Evolutionary conservation across 37 sponge, comb jelly and placozoan genomes (phyloP).

Genomic region (Chondrilla cf. caribensis): DNA sequence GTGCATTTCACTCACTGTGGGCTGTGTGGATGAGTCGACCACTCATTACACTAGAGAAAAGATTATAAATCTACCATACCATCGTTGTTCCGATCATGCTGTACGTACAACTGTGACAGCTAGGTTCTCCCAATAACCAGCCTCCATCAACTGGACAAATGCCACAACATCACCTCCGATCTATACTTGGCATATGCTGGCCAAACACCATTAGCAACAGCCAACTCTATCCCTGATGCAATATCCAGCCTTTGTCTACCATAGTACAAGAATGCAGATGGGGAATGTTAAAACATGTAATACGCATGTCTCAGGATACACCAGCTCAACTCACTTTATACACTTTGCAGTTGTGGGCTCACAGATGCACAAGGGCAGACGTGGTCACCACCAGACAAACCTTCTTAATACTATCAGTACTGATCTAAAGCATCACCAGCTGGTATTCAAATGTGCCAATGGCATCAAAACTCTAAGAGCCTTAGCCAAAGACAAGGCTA

Average conservation of each 20-base stretch:
- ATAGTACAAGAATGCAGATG: conserved; percentile 34
- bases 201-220: conserved; percentile 28
- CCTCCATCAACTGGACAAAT: conserved; percentile 26
- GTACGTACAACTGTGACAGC: conserved; percentile 36
- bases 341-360: conserved; percentile 31
- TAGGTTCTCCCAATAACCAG: conserved; percentile 23
- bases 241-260: conserved; percentile 3
- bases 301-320: conserved; percentile 17
- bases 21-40: conserved; percentile 13
- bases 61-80: conserved; percentile 18
- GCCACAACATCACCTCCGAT: conserved; percentile 25
- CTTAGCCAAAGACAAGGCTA: not conserved
- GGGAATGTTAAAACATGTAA: conserved; percentile 22
- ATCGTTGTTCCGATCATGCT: conserved; percentile 14
- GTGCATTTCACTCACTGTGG: conserved; percentile 9
- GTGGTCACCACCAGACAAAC: conserved; percentile 25
- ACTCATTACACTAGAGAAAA: conserved; percentile 19
- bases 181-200: conserved; percentile 21
- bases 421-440: conserved; percentile 15
- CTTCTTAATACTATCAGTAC: conserved; percentile 14
- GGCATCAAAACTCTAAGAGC: conserved; percentile 9
- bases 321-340: conserved; percentile 19
- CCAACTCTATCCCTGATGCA: conserved; percentile 26
- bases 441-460: not conserved
- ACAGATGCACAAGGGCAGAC: conserved; percentile 15